These are phyloP conservation scores for Pavo muticus DNA, from an alignment of 2,113 vertebrate species.

Conservation along the genomic window DNA sequence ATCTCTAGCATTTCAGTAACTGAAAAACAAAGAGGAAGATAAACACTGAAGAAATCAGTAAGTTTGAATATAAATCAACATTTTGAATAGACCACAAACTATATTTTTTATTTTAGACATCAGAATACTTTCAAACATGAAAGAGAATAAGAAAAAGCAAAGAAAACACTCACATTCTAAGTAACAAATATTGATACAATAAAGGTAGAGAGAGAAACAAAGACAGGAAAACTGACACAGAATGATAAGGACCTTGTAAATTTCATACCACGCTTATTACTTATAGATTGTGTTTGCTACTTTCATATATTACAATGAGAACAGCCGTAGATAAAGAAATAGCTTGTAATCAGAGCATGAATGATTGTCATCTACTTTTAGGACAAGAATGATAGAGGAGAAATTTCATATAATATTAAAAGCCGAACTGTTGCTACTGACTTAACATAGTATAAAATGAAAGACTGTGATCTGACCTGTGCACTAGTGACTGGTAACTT, in stretches of 20 bases:
- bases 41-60: background rate
- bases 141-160: constrained; percentile 18
- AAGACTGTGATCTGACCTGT: background rate
- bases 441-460: constrained; percentile 1
- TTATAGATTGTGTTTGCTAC: constrained; percentile 2
- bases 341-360: constrained; percentile 7
- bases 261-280: background rate
- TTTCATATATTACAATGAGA: constrained; percentile 21
- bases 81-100: background rate
- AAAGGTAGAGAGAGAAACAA: background rate
- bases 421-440: background rate
- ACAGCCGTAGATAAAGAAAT: background rate
- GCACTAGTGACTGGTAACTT: background rate
- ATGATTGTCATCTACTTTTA: constrained; percentile 25
- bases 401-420: background rate
- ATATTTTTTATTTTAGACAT: background rate
- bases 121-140: constrained; percentile 29
- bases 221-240: background rate
- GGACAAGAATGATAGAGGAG: background rate
- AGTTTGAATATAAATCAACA: background rate
- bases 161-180: background rate
- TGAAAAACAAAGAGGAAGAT: background rate
- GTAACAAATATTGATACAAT: background rate
- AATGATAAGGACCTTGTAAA: background rate
- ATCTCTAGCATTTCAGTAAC: background rate